Base-by-base conservation (phyloP, 2,888 invertebrate species). In the Sylvicola fuscatus region DNA sequence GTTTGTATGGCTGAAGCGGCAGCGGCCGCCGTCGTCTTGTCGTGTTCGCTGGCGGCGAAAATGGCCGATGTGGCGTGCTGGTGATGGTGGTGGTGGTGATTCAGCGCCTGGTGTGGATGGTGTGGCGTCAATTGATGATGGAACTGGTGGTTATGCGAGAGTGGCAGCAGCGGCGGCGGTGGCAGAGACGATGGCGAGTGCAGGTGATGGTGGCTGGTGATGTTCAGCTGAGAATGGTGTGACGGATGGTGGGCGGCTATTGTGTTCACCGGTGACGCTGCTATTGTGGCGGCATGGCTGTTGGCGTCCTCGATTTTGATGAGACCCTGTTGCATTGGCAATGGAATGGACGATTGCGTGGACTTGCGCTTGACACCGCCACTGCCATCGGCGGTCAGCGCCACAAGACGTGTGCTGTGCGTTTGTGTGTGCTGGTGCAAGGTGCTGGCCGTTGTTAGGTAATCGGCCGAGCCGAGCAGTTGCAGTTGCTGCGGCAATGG, bases 401-500 rank as follows among this genome's bases (percentile, higher is more conserved):
- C 70, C 2, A 76, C 70, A 13, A 76, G 56, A 33, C 76, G 58
- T 3, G 75, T 72, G 39, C 75, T 75, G 47, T 71, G 72, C 2
- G 70, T 70, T 50, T 73, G 72, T 6, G 72, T 73, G 47, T 75
- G 74, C 47, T 46, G 61, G 49, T 72, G 72, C 14, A 71, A 54
- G 1, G 71, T 70, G 27, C 69, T 70, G 6, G 70, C 69, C 1
- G 72, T 66, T 8, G 64, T 53, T 45, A 63, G 56, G 43, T 73
- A 67, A 28, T 72, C 68, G 14, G 29, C n/a, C 15, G 68, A 64
- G 40, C 64, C 58, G 36, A 69, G 54, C 21, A 79, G 63, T 38
- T 77, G 72, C 28, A 78, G 60, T 8, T 77, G 69, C 39, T 39
- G 61, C 51, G 40, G 63, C 54, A 74, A 64, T 35, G 72, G 69